Percentiles rank a stretch among this genome's conserved stretches.
phyloP scores from a whole-genome alignment of 2,888 invertebrate genomes.

The Sicus ferrugineus region DNA sequence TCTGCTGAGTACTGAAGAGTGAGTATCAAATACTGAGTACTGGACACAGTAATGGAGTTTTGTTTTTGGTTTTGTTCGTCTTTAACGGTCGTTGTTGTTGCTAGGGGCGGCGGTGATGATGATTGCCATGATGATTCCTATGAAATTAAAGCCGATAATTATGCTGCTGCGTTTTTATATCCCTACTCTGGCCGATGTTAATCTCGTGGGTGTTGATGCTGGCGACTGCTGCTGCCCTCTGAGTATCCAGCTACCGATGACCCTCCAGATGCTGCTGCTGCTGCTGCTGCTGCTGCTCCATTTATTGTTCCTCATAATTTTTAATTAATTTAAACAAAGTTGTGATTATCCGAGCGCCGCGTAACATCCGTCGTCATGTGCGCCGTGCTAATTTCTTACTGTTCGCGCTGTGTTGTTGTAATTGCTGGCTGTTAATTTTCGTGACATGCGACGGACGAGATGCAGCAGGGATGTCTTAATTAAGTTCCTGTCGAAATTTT shows the following conservation, averaged over 20 bases:
- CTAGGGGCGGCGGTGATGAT: not conserved
- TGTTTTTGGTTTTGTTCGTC: not conserved
- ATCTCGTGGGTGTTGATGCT: not conserved
- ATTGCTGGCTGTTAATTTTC: not conserved
- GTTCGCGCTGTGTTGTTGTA: not conserved
- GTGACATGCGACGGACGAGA: slow-evolving; percentile 39
- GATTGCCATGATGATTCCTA: too few species aligned
- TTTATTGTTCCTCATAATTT: slow-evolving; percentile 32
- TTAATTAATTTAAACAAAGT: slow-evolving; percentile 29
- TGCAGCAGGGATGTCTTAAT: slow-evolving; percentile 42
- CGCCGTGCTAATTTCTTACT: slow-evolving; percentile 19
- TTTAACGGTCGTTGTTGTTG: not conserved
- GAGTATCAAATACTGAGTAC: too few species aligned
- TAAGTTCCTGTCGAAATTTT: slow-evolving; percentile 40
- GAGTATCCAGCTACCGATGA: too few species aligned
- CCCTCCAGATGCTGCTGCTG: too few species aligned
- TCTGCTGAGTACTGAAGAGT: too few species aligned
- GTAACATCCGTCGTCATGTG: not conserved
- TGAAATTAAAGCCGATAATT: too few species aligned
- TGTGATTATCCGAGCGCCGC: not conserved
- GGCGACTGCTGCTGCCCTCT: not conserved
- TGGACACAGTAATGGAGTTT: too few species aligned
- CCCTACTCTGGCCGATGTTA: too few species aligned
- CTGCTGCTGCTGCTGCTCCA: not conserved
- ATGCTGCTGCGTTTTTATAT: too few species aligned